These are phyloP conservation scores for Dioctria linearis DNA, from an alignment of 2,888 invertebrate genomes.

Conservation along the genomic window DNA sequence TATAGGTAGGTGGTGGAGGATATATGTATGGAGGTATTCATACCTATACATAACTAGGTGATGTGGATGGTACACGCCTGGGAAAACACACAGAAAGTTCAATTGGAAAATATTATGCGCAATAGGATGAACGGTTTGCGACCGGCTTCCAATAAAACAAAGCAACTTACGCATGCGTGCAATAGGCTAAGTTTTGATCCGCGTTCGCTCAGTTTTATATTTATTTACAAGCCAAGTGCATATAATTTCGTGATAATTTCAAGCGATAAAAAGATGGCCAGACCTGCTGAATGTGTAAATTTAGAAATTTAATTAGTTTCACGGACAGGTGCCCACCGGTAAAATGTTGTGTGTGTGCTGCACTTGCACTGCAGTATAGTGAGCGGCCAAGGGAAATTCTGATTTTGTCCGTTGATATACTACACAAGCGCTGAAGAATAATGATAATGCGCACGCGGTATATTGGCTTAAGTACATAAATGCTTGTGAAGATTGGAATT, in stretches of 20 bases:
- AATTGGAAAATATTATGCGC: slow-evolving; percentile 16
- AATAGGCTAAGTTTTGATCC: slow-evolving; percentile 35
- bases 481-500: too few species aligned
- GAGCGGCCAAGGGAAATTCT: background rate
- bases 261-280: slow-evolving; percentile 42
- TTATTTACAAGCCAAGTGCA: slow-evolving; percentile 37
- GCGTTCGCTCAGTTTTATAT: background rate
- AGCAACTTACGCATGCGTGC: slow-evolving; percentile 51
- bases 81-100: slow-evolving; percentile 36
- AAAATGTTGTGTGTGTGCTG: background rate
- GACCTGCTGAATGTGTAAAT: slow-evolving; percentile 40
- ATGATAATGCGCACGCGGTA: background rate
- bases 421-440: background rate
- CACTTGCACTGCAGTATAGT: too few species aligned
- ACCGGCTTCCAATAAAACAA: slow-evolving; percentile 45
- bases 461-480: too few species aligned
- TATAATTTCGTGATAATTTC: slow-evolving; percentile 47
- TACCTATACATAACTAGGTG: background rate
- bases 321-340: slow-evolving; percentile 40
- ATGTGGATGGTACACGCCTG: slow-evolving; percentile 17
- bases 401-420: slow-evolving; percentile 26
- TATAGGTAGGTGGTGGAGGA: too few species aligned
- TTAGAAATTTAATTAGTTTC: slow-evolving; percentile 51
- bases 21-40: background rate
- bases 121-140: slow-evolving; percentile 41